Evolutionary conservation across 2,797 vertebrate genomes (phyloP).

Genomic region (Fratercula arctica): DNA sequence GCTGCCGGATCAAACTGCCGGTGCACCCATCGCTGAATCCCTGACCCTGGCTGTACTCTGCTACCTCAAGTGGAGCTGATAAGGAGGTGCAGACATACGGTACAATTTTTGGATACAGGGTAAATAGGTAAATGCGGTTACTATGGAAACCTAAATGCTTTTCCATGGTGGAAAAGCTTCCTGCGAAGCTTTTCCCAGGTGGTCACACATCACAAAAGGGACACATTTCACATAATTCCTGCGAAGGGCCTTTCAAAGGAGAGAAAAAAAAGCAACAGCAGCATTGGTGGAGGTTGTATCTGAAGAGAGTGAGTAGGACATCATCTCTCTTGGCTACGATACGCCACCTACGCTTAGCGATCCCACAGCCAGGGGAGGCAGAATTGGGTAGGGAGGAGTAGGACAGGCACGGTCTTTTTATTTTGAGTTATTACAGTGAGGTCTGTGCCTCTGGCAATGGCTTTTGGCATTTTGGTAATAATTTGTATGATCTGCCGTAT

Average conservation of each 20-base stretch:
- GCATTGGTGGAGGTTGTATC: slow-evolving; percentile 1
- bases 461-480: not conserved
- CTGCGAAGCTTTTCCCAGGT: slow-evolving; percentile 40
- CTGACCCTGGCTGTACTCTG: slow-evolving; percentile 60
- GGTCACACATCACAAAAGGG: slow-evolving; percentile 40
- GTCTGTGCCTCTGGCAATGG: not conserved
- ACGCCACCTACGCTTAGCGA: slow-evolving; percentile 25
- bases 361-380: slow-evolving; percentile 8
- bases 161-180: slow-evolving; percentile 23
- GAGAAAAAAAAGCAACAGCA: not conserved
- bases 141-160: slow-evolving; percentile 75
- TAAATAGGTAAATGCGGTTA: slow-evolving; percentile 75
- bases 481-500: not conserved
- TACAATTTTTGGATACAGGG: slow-evolving; percentile 69
- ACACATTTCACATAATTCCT: slow-evolving; percentile 8
- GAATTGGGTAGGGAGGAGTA: slow-evolving; percentile 21
- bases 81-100: slow-evolving; percentile 57
- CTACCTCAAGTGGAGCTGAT: slow-evolving; percentile 66
- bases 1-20: slow-evolving; percentile 7
- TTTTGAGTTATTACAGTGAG: not conserved
- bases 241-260: not conserved
- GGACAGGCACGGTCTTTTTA: slow-evolving; percentile 13
- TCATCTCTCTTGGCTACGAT: slow-evolving; percentile 47
- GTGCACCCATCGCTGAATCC: not conserved
- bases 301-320: slow-evolving; percentile 51